phyloP scores from a whole-genome alignment of 2,113 vertebrate species.

The Seriola dumerili region DNA sequence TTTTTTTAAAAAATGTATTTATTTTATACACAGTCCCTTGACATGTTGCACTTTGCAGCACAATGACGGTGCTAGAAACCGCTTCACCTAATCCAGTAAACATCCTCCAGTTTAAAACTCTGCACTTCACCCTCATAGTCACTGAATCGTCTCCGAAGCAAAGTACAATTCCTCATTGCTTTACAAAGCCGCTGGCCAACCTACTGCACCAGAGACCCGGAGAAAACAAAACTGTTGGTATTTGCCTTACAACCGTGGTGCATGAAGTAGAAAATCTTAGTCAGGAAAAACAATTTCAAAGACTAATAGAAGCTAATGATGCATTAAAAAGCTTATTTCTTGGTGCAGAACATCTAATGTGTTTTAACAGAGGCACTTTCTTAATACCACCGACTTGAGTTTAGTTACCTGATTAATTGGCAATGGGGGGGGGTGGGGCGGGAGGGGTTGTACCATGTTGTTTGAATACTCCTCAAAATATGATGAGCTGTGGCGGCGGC shows the following conservation, averaged over 20 bases:
- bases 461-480: conserved; percentile 51
- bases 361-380: conserved; percentile 21
- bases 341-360: conserved; percentile 9
- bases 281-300: conserved; percentile 15
- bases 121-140: background rate
- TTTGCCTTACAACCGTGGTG: conserved; percentile 10
- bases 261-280: conserved; percentile 41
- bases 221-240: conserved; percentile 25
- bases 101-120: background rate
- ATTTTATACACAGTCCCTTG: background rate
- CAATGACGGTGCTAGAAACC: background rate
- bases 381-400: conserved; percentile 31
- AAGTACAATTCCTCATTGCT: background rate
- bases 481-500: conserved; percentile 52
- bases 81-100: background rate
- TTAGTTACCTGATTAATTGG: conserved; percentile 43
- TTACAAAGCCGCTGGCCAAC: conserved; percentile 16
- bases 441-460: conserved; percentile 22
- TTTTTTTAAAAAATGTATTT: background rate
- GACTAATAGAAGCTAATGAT: background rate
- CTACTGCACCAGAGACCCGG: background rate
- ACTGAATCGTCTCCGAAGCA: background rate
- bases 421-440: conserved; percentile 40
- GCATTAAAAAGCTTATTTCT: conserved; percentile 31
- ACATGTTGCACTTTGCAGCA: background rate